Evolutionary conservation across 2,113 vertebrate genomes (phyloP).

Genomic region (Puffinus mauretanicus): DNA sequence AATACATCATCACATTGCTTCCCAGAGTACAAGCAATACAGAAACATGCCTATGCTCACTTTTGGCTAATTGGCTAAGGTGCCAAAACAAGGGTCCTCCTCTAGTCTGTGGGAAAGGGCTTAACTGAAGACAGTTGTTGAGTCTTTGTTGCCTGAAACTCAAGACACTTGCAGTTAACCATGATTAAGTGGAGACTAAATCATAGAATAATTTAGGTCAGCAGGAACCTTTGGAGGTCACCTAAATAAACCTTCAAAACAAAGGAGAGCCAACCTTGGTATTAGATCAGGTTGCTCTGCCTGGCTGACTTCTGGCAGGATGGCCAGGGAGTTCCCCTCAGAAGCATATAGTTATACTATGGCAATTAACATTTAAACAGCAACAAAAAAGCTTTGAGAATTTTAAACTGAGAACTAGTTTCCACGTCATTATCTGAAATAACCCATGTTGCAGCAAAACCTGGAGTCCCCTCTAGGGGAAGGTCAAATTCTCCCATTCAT

Average conservation of each 20-base stretch:
- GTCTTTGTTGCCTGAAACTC: neutral
- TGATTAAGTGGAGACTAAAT: neutral
- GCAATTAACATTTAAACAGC: neutral
- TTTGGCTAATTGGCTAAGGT: neutral
- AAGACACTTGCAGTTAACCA: neutral
- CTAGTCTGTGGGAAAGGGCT: neutral
- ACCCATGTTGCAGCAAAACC: neutral
- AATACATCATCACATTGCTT: neutral
- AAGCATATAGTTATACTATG: neutral
- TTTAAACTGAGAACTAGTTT: neutral
- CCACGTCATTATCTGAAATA: neutral
- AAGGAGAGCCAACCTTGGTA: neutral
- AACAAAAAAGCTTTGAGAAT: neutral
- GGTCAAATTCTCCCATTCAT: neutral
- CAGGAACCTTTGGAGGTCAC: neutral
- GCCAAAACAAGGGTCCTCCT: neutral
- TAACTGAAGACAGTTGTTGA: neutral
- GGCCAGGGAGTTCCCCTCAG: neutral
- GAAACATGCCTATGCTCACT: neutral
- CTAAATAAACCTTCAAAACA: neutral
- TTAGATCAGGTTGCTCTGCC: neutral
- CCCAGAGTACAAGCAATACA: neutral
- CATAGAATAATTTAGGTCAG: neutral
- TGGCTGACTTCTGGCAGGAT: neutral
- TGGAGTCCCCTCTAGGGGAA: neutral